phyloP scores from a whole-genome alignment of 1,140 invertebrate species.

The Trichoplusia ni region DNA sequence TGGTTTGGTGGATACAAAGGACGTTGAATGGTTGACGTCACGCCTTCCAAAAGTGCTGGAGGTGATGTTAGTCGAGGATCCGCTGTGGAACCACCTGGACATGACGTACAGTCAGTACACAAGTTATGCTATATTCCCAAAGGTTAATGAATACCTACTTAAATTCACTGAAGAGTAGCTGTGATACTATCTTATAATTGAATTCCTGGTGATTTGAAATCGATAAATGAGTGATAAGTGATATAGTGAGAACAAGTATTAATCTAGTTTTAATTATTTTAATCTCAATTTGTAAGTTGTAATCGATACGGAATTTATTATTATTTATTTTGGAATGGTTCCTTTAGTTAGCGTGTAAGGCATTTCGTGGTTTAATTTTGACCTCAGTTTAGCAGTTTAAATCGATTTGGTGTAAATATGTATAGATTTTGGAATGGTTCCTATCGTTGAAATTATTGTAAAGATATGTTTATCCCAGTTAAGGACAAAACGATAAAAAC shows the following conservation, averaged over 20 bases:
- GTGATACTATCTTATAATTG: background rate
- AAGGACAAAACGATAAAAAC: no score
- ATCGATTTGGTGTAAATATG: no score
- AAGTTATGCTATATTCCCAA: conserved; percentile 54
- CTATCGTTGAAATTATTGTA: no score
- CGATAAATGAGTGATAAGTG: background rate
- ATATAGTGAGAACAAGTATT: background rate
- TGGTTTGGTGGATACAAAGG: conserved; percentile 55
- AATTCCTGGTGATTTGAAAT: conserved; percentile 4
- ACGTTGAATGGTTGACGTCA: conserved; percentile 55
- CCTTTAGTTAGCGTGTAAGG: no score
- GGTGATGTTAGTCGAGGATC: conserved; percentile 47
- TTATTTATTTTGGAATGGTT: no score
- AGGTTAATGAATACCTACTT: conserved; percentile 59
- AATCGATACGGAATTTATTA: no score
- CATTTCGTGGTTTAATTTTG: no score
- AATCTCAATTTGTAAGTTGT: background rate
- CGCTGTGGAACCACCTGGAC: conserved; percentile 68
- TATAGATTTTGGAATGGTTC: no score
- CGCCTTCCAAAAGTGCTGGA: conserved; percentile 59
- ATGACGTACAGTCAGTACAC: conserved; percentile 53
- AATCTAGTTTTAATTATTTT: background rate
- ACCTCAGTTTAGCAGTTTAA: no score
- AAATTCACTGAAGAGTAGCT: conserved; percentile 24
- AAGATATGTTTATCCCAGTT: no score